Evolutionary conservation across 2,888 invertebrate genomes (phyloP).

Genomic region (Gymnocheta viridis): DNA sequence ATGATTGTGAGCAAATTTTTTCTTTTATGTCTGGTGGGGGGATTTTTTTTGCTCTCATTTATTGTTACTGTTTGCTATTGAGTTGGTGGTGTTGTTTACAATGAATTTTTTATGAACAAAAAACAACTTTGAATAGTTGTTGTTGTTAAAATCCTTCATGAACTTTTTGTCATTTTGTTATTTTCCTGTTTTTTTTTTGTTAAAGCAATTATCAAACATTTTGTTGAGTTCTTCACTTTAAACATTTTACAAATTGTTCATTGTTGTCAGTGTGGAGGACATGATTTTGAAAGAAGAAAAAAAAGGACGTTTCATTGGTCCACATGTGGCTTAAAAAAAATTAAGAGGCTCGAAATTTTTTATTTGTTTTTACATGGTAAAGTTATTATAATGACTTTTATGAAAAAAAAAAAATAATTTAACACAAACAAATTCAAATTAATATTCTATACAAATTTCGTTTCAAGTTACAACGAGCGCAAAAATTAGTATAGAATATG

Average conservation of each 20-base stretch:
- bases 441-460: no score
- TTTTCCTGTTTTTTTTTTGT: conserved; percentile 2
- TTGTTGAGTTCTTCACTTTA: conserved; percentile 14
- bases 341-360: no score
- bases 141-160: conserved; percentile 17
- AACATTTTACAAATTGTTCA: background rate
- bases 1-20: background rate
- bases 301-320: background rate
- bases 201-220: conserved; percentile 51
- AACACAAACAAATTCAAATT: no score
- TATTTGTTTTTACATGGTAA: no score
- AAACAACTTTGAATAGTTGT: background rate
- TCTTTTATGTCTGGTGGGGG: conserved; percentile 13
- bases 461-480: no score
- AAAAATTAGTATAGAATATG: no score
- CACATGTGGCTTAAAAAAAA: background rate
- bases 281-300: background rate
- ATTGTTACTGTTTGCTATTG: background rate
- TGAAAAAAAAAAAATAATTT: no score
- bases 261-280: background rate
- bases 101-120: conserved; percentile 7
- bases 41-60: background rate
- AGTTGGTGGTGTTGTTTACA: conserved; percentile 37
- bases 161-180: background rate
- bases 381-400: no score